phyloP scores from a whole-genome alignment of 1,140 invertebrate species.

The Sycobia sp. region DNA sequence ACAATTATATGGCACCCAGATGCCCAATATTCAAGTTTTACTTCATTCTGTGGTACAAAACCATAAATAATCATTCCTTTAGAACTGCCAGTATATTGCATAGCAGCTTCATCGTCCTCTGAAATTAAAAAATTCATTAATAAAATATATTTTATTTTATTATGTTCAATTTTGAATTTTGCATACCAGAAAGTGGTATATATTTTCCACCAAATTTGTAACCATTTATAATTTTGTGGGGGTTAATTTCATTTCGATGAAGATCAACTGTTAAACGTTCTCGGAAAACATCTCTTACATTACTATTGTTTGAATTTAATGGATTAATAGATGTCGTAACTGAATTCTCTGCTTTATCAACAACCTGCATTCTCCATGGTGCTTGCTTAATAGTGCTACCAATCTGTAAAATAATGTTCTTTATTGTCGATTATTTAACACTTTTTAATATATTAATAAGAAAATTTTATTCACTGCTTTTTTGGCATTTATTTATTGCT shows the following conservation, averaged over 20 bases:
- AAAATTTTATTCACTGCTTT: too few species aligned
- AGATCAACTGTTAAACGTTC: slow-evolving; percentile 25
- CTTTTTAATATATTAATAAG: too few species aligned
- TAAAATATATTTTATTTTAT: not conserved
- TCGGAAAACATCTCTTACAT: slow-evolving; percentile 3
- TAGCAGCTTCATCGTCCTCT: slow-evolving; percentile 35
- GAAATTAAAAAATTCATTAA: slow-evolving; percentile 7
- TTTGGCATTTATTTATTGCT: too few species aligned
- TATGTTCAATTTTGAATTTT: not conserved
- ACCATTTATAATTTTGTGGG: slow-evolving; percentile 38
- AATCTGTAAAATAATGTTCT: slow-evolving; percentile 14
- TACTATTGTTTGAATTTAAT: not conserved
- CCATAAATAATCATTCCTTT: slow-evolving; percentile 37
- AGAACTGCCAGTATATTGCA: slow-evolving; percentile 20
- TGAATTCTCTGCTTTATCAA: not conserved
- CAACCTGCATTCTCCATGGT: slow-evolving; percentile 17
- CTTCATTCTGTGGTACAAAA: slow-evolving; percentile 28
- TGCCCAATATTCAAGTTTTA: slow-evolving; percentile 33
- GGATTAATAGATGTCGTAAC: not conserved
- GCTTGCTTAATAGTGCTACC: slow-evolving; percentile 1
- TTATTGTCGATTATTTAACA: not conserved
- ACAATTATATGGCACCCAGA: slow-evolving; percentile 35
- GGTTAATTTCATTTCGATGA: slow-evolving; percentile 27
- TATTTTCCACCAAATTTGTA: slow-evolving; percentile 42
- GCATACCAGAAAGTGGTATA: slow-evolving; percentile 35